These are phyloP conservation scores for Bubo bubo DNA, from an alignment of 2,113 vertebrate species.

Conservation along the genomic window DNA sequence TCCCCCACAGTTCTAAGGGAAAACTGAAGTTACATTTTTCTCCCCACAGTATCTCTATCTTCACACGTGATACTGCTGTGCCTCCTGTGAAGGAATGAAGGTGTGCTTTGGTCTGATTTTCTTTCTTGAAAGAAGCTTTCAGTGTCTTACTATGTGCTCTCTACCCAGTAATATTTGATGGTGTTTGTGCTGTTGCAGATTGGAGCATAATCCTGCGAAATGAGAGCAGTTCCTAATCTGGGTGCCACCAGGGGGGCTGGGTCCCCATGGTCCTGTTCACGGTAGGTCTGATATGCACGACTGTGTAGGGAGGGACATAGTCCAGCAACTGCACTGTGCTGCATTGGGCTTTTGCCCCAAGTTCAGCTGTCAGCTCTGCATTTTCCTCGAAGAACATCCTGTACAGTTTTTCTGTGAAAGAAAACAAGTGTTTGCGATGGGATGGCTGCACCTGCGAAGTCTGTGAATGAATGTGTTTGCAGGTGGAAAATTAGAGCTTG, in stretches of 20 bases:
- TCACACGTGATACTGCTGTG: accelerated
- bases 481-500: conserved; percentile 1
- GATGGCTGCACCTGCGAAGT: conserved; percentile 6
- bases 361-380: background rate
- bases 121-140: background rate
- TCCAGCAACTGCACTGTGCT: background rate
- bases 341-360: background rate
- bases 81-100: background rate
- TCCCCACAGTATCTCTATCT: background rate
- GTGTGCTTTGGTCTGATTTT: background rate
- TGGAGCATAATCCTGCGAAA: background rate
- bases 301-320: accelerated
- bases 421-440: background rate
- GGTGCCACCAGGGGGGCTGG: background rate
- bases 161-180: background rate
- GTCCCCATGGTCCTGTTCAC: accelerated
- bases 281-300: accelerated
- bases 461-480: background rate
- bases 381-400: background rate
- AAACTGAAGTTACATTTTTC: background rate
- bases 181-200: background rate
- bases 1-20: background rate
- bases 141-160: background rate
- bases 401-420: background rate
- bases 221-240: background rate